phyloP scores from a whole-genome alignment of 1,140 invertebrate species.

The Drosophila mauritiana region DNA sequence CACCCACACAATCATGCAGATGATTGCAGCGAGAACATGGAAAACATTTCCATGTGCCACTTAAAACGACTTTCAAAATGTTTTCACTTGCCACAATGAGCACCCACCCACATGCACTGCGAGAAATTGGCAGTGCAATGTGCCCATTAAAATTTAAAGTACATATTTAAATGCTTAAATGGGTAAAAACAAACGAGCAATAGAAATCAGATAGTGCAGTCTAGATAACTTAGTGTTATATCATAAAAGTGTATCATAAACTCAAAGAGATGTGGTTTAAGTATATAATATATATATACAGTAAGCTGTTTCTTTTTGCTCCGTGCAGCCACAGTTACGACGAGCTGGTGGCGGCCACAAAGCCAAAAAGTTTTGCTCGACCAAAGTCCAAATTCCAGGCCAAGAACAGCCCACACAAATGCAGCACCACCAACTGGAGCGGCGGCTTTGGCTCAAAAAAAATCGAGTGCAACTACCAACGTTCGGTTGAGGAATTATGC shows the following conservation, averaged over 20 bases:
- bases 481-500: slow-evolving; percentile 25
- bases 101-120: slow-evolving; percentile 45
- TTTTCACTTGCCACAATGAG: slow-evolving; percentile 68
- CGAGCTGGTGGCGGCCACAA: slow-evolving; percentile 16
- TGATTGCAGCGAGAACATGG: slow-evolving; percentile 46
- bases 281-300: not conserved
- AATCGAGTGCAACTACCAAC: slow-evolving; percentile 22
- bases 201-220: too few relatives aligned
- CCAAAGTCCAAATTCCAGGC: slow-evolving; percentile 48
- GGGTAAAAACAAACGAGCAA: not conserved
- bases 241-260: not conserved
- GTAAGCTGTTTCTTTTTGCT: not conserved
- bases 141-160: too few relatives aligned
- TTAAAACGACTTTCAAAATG: slow-evolving; percentile 74
- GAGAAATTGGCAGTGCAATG: not conserved
- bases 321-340: slow-evolving; percentile 19
- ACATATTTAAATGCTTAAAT: not conserved
- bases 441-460: slow-evolving; percentile 10
- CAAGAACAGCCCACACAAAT: slow-evolving; percentile 34
- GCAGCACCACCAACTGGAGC: slow-evolving; percentile 5
- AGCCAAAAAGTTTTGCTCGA: slow-evolving; percentile 32
- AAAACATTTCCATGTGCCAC: slow-evolving; percentile 56
- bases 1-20: slow-evolving; percentile 12
- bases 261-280: too few relatives aligned
- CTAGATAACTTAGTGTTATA: too few relatives aligned